Conservation (phyloP, 2,888 invertebrate genomes). For the Alloscopus bannaensis region DNA sequence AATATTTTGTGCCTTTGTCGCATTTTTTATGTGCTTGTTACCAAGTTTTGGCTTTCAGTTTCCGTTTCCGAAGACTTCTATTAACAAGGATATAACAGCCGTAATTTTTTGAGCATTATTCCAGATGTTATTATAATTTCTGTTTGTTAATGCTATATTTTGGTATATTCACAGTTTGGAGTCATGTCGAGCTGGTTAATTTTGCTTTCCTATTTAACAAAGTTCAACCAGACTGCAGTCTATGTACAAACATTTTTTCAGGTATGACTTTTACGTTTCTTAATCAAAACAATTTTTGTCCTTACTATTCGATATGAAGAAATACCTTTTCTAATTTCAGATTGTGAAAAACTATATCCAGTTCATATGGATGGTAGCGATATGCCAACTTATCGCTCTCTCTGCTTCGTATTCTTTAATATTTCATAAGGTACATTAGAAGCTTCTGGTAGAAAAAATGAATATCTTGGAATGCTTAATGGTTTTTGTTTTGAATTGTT, state of each 20-base stretch:
- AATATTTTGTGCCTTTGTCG: constrained; percentile 53
- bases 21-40: constrained; percentile 54
- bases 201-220: constrained; percentile 48
- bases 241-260: constrained; percentile 59
- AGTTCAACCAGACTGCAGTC: constrained; percentile 58
- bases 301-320: not conserved
- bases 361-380: constrained; percentile 59
- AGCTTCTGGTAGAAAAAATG: no score
- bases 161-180: constrained; percentile 48
- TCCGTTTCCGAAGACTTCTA: constrained; percentile 26
- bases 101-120: constrained; percentile 11
- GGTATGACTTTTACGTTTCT: constrained; percentile 20
- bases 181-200: constrained; percentile 58
- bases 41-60: constrained; percentile 49
- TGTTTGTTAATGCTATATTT: no score
- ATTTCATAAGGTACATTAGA: constrained; percentile 42
- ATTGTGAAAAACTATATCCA: constrained; percentile 58
- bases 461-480: constrained; percentile 5
- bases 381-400: constrained; percentile 49
- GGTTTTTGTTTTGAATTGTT: not conserved
- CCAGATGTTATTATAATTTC: no score
- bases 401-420: constrained; percentile 47
- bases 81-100: constrained; percentile 54
- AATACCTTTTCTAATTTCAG: constrained; percentile 25
- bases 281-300: not conserved